Conservation (phyloP, 2,888 invertebrate species). For the Ashinkailepas kermadecensis region DNA sequence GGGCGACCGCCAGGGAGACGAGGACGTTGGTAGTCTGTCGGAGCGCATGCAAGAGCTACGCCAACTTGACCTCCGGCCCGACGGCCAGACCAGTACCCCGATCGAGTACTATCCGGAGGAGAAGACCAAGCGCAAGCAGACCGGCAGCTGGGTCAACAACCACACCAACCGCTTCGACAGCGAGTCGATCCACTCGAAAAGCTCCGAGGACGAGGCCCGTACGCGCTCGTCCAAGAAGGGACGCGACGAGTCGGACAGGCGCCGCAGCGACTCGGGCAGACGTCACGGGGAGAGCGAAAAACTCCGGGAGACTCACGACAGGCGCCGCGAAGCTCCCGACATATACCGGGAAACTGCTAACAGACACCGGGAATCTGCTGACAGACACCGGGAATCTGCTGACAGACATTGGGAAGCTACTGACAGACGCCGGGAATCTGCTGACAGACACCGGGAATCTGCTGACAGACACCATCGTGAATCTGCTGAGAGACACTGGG, state of each 20-base stretch:
- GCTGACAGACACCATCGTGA: background rate
- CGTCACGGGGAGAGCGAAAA: too few relatives aligned
- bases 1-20: constrained; percentile 59
- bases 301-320: too few relatives aligned
- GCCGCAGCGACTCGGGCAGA: background rate
- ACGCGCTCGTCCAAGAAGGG: background rate
- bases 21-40: constrained; percentile 44
- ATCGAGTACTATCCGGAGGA: constrained; percentile 74
- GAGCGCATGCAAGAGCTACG: background rate
- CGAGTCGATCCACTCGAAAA: constrained; percentile 74
- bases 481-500: background rate
- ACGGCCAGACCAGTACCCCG: constrained; percentile 70
- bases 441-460: background rate
- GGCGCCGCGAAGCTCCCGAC: too few relatives aligned
- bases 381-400: too few relatives aligned
- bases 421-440: background rate
- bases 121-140: constrained; percentile 79
- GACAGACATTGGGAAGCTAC: too few relatives aligned
- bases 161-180: constrained; percentile 80
- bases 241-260: background rate
- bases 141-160: constrained; percentile 82
- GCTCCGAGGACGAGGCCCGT: constrained; percentile 53
- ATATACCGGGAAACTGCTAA: too few relatives aligned
- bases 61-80: constrained; percentile 59
- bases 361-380: too few relatives aligned